Evolutionary conservation across 2,113 vertebrate genomes (phyloP).

Genomic region (Neodon shergylaensis): DNA sequence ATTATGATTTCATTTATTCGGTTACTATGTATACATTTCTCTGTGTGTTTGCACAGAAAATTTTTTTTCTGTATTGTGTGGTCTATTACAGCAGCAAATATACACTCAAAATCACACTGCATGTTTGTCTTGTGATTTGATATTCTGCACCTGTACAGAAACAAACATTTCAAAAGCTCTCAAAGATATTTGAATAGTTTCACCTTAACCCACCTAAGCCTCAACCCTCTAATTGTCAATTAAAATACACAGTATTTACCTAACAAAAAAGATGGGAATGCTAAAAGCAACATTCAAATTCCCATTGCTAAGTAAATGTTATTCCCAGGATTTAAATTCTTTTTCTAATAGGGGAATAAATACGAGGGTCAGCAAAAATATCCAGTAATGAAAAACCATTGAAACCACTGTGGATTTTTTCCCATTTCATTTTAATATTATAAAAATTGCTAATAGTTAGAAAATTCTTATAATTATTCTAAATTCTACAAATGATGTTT

Average conservation of each 20-base stretch:
- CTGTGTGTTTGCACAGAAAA: background rate
- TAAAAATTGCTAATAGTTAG: background rate
- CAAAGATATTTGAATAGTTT: background rate
- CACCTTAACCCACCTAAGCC: background rate
- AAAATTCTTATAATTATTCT: constrained; percentile 1
- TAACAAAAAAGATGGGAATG: background rate
- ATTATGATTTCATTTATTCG: background rate
- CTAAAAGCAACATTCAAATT: background rate
- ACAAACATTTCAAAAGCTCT: background rate
- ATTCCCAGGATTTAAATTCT: background rate
- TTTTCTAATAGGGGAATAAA: background rate
- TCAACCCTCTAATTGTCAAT: background rate
- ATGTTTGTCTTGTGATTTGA: background rate
- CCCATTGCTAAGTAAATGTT: background rate
- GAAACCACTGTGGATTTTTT: background rate
- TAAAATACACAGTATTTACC: background rate
- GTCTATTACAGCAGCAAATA: background rate
- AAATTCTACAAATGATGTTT: constrained; percentile 4
- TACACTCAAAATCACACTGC: background rate
- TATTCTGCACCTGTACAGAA: background rate
- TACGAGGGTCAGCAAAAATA: background rate
- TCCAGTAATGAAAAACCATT: too few species aligned
- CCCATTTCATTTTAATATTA: background rate
- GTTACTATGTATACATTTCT: background rate
- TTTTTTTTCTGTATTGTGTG: background rate